A percentile compares a stretch with the other conserved stretches of the same genome.
phyloP scores from a whole-genome alignment of 2,113 vertebrate species.

The Pomatorhinus ruficollis region DNA sequence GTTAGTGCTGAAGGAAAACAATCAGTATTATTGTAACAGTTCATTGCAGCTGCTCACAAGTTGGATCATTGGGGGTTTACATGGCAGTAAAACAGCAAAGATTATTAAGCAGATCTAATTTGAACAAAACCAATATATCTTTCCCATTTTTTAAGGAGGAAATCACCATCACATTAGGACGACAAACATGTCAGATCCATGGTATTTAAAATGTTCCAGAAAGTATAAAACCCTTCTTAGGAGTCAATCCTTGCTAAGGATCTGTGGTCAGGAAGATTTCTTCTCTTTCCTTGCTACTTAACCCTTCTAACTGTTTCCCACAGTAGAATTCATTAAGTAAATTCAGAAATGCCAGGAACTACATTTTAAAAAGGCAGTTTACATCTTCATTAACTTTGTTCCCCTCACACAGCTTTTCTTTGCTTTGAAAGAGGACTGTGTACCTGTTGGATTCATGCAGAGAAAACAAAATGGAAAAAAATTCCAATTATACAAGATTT shows the following conservation, averaged over 20 bases:
- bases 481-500: neutral
- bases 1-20: neutral
- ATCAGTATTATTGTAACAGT: neutral
- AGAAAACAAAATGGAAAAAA: neutral
- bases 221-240: neutral
- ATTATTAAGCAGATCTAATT: neutral
- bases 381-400: neutral
- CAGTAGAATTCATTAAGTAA: neutral
- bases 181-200: neutral
- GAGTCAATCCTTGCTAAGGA: neutral
- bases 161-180: neutral
- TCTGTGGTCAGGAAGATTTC: neutral
- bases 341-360: neutral
- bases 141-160: neutral
- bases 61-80: neutral
- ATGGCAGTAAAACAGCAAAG: neutral
- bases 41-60: neutral
- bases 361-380: neutral
- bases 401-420: neutral
- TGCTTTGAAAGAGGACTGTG: neutral
- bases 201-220: neutral
- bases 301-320: neutral
- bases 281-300: neutral
- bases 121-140: neutral
- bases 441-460: neutral